A percentile compares a stretch with the other conserved stretches of the same genome.
Conservation (phyloP, 1,140 invertebrate species). For the Ceratosolen fusciceps region DNA sequence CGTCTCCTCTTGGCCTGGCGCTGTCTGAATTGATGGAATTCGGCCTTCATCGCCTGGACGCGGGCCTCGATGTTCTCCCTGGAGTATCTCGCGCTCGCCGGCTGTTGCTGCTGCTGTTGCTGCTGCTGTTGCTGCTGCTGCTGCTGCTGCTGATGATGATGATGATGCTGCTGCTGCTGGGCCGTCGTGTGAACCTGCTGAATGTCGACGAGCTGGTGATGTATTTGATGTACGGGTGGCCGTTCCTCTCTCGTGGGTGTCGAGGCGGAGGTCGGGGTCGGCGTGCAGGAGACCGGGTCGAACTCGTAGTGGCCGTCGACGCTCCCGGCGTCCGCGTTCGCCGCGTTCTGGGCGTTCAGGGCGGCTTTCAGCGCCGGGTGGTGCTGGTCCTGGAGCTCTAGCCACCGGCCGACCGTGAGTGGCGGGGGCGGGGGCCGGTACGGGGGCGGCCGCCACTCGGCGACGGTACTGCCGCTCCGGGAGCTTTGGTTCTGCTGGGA, state of each 20-base stretch:
- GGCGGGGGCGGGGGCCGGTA: slow-evolving; percentile 80
- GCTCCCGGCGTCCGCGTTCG: slow-evolving; percentile 81
- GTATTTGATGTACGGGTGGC: slow-evolving; percentile 66
- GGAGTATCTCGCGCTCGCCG: slow-evolving; percentile 61
- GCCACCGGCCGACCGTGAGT: slow-evolving; percentile 73
- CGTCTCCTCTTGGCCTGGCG: slow-evolving; percentile 83
- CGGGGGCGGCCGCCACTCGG: slow-evolving; percentile 82
- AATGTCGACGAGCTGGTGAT: slow-evolving; percentile 61
- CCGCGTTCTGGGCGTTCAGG: neutral
- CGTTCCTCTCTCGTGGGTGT: slow-evolving; percentile 76
- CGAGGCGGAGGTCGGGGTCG: slow-evolving; percentile 79
- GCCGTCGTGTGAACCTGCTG: slow-evolving; percentile 66
- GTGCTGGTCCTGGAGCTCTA: slow-evolving; percentile 75
- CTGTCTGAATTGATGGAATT: slow-evolving; percentile 93
- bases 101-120: slow-evolving; percentile 64
- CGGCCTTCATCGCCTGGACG: slow-evolving; percentile 94
- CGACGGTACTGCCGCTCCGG: slow-evolving; percentile 79
- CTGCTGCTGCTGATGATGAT: too few relatives aligned
- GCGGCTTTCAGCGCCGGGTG: neutral
- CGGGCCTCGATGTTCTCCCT: slow-evolving; percentile 88
- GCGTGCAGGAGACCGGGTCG: slow-evolving; percentile 82
- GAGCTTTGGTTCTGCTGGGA: slow-evolving; percentile 84
- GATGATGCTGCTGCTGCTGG: slow-evolving; percentile 63
- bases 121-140: slow-evolving; percentile 62
- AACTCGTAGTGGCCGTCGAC: slow-evolving; percentile 97